Conservation (phyloP, 2,113 vertebrate genomes). For the Prolemur simus region DNA sequence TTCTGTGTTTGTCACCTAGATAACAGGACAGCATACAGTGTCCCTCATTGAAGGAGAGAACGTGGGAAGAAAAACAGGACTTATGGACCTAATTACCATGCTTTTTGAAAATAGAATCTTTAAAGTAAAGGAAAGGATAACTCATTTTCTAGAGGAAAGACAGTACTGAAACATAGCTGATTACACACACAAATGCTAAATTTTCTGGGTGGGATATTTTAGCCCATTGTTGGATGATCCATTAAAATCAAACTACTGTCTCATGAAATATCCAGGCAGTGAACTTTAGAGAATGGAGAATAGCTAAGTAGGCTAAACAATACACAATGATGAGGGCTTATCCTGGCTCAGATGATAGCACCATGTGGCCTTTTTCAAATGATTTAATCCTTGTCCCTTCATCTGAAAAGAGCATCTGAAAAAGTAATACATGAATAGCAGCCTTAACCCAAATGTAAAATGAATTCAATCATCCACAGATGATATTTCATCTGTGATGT, state of each 20-base stretch:
- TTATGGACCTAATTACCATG: not conserved
- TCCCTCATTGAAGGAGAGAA: not conserved
- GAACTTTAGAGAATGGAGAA: not conserved
- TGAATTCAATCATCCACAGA: not conserved
- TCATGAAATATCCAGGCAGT: not conserved
- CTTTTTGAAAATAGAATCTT: not conserved
- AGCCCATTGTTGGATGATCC: not conserved
- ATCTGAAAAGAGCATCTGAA: slow-evolving; percentile 8
- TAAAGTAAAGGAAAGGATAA: not conserved
- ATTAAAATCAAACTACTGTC: slow-evolving; percentile 23
- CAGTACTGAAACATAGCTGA: slow-evolving; percentile 1
- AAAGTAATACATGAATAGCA: not conserved
- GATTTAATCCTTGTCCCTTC: not conserved
- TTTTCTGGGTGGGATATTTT: slow-evolving; percentile 3
- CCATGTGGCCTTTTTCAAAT: not conserved
- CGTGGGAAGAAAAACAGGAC: not conserved
- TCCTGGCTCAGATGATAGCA: not conserved
- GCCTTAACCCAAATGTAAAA: not conserved
- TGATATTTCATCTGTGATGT: not conserved
- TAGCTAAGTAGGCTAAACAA: not conserved
- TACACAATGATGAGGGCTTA: not conserved
- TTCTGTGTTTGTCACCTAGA: not conserved
- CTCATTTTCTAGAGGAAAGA: not conserved
- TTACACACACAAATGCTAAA: not conserved
- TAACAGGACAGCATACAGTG: not conserved